phyloP scores from a whole-genome alignment of 2,888 invertebrate genomes.

The Halictus ligatus region DNA sequence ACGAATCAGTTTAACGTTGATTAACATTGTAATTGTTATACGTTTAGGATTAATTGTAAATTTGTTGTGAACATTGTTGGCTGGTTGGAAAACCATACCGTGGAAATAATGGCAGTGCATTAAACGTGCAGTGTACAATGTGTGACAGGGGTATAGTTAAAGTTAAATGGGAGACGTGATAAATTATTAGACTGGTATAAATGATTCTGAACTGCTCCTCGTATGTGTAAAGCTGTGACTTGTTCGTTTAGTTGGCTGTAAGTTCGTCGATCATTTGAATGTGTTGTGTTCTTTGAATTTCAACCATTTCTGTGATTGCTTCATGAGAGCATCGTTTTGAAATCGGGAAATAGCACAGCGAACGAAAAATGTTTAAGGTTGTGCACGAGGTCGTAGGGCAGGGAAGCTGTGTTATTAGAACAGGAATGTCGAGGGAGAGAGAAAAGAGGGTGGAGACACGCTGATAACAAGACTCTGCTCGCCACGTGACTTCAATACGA shows the following conservation, averaged over 20 bases:
- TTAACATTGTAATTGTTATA: background rate
- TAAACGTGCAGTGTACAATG: background rate
- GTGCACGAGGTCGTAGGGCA: constrained; percentile 38
- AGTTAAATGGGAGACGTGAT: background rate
- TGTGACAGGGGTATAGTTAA: background rate
- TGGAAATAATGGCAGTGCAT: background rate
- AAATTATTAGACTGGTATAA: background rate
- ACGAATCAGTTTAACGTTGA: background rate
- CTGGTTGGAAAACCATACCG: background rate
- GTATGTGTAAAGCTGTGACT: too few species aligned
- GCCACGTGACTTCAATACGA: constrained; percentile 77
- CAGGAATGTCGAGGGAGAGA: constrained; percentile 38
- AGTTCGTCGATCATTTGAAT: too few species aligned
- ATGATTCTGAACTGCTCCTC: too few species aligned
- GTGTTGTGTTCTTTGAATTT: background rate
- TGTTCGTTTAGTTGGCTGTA: too few species aligned
- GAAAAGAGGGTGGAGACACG: constrained; percentile 36
- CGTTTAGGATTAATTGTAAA: background rate
- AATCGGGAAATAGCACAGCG: background rate
- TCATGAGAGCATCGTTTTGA: background rate
- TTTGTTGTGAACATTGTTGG: background rate
- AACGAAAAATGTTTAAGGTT: constrained; percentile 14
- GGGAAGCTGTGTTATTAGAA: constrained; percentile 52
- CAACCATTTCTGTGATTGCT: background rate
- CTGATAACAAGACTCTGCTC: constrained; percentile 65